Percentiles rank a stretch among this genome's conserved stretches.
These are phyloP conservation scores for Hippocampus abdominalis DNA, from an alignment of 2,113 vertebrate genomes.

Conservation along the genomic window DNA sequence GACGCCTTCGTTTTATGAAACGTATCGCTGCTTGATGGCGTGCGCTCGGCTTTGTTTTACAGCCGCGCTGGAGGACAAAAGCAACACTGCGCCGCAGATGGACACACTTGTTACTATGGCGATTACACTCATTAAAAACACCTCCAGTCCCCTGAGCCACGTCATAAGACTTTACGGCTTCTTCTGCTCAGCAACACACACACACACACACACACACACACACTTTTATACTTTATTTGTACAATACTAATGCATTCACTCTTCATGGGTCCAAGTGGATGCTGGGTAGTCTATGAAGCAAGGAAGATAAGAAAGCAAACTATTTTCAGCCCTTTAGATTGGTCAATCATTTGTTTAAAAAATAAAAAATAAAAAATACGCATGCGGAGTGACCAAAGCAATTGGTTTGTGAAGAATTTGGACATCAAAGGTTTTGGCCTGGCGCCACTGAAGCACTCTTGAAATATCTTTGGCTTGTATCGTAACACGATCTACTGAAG, in stretches of 20 bases:
- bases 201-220: neutral
- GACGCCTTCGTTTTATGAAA: conserved; percentile 23
- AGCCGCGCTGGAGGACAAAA: conserved; percentile 13
- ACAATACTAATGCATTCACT: neutral
- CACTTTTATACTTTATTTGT: neutral
- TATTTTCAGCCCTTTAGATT: no score
- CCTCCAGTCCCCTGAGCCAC: neutral
- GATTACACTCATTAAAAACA: conserved; percentile 36
- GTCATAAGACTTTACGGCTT: neutral
- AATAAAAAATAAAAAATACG: no score
- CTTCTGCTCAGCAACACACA: neutral
- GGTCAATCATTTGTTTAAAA: no score
- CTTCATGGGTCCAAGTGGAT: neutral
- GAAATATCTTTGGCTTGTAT: no score
- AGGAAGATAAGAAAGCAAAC: neutral
- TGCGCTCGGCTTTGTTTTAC: conserved; percentile 33
- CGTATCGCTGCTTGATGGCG: conserved; percentile 31
- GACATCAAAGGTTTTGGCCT: no score
- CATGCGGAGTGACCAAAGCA: no score
- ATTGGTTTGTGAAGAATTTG: no score
- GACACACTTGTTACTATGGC: conserved; percentile 40
- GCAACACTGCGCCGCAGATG: conserved; percentile 20
- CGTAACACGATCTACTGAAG: no score
- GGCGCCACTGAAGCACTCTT: no score
- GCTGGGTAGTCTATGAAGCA: neutral